Conservation (phyloP, 1,140 invertebrate genomes). For the Steinernema feltiae region DNA sequence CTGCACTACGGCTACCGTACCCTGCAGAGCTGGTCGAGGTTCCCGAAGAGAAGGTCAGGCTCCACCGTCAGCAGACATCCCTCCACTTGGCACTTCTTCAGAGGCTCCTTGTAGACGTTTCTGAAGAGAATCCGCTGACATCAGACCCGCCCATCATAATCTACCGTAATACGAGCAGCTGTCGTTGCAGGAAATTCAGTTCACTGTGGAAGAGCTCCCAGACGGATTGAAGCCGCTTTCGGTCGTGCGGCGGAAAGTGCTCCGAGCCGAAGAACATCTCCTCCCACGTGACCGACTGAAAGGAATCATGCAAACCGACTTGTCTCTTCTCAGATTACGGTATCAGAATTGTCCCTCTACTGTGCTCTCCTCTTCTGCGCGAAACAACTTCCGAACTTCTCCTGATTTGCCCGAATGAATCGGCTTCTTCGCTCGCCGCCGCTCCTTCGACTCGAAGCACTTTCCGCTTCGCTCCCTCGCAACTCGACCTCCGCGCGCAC, state of each 20-base stretch:
- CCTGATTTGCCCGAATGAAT: background rate
- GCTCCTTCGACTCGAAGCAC: background rate
- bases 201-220: slow-evolving; percentile 71
- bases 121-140: slow-evolving; percentile 36
- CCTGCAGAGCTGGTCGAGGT: slow-evolving; percentile 68
- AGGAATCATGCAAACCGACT: background rate
- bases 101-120: slow-evolving; percentile 69
- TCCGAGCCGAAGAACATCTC: slow-evolving; percentile 59
- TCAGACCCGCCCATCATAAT: no score
- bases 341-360: background rate
- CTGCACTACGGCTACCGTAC: slow-evolving; percentile 58
- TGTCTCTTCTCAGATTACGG: background rate
- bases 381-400: background rate
- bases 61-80: slow-evolving; percentile 69
- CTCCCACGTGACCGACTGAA: slow-evolving; percentile 61
- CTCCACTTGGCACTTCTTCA: slow-evolving; percentile 70
- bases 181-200: slow-evolving; percentile 67
- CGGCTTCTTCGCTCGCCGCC: no score
- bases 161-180: slow-evolving; percentile 70
- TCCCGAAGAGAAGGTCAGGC: slow-evolving; percentile 68
- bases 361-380: background rate
- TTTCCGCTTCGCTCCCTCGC: background rate
- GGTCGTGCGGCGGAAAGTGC: slow-evolving; percentile 57
- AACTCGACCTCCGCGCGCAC: background rate
- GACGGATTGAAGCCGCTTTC: slow-evolving; percentile 64